These are phyloP conservation scores for Apocheima hispidaria DNA, from an alignment of 2,888 invertebrate genomes.

Conservation along the genomic window DNA sequence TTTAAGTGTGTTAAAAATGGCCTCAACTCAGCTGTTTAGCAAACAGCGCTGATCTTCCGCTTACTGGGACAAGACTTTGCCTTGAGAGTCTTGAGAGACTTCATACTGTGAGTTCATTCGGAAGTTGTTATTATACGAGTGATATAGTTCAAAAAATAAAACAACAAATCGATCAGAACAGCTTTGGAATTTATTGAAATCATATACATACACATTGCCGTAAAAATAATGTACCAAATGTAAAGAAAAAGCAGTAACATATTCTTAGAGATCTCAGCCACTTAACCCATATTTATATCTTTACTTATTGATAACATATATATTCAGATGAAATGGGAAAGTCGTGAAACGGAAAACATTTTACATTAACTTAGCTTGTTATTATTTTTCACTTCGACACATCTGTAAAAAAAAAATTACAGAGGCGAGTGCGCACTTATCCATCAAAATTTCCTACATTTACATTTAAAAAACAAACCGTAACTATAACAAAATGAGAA, in stretches of 20 bases:
- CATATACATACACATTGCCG: constrained; percentile 71
- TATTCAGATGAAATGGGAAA: constrained; percentile 40
- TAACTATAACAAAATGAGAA: constrained; percentile 51
- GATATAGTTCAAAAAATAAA: too few species aligned
- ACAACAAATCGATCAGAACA: constrained; percentile 68
- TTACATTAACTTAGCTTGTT: constrained; percentile 32
- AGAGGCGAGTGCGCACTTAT: constrained; percentile 67
- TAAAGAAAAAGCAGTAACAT: background rate
- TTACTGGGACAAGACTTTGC: too few species aligned
- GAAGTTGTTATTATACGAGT: too few species aligned
- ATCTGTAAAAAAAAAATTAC: constrained; percentile 75
- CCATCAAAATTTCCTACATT: too few species aligned
- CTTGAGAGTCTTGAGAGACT: too few species aligned
- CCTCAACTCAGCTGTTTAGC: too few species aligned
- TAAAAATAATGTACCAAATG: constrained; percentile 32
- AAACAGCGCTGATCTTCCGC: too few species aligned
- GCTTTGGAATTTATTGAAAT: constrained; percentile 72
- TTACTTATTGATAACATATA: constrained; percentile 18
- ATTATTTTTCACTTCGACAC: constrained; percentile 63
- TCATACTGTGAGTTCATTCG: too few species aligned
- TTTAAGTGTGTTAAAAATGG: too few species aligned
- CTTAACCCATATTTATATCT: constrained; percentile 22
- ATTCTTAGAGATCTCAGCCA: background rate
- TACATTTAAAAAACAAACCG: constrained; percentile 39
- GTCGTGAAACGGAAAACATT: constrained; percentile 32